phyloP scores from a whole-genome alignment of 2,888 invertebrate species.

The Bhutanitis thaidina region DNA sequence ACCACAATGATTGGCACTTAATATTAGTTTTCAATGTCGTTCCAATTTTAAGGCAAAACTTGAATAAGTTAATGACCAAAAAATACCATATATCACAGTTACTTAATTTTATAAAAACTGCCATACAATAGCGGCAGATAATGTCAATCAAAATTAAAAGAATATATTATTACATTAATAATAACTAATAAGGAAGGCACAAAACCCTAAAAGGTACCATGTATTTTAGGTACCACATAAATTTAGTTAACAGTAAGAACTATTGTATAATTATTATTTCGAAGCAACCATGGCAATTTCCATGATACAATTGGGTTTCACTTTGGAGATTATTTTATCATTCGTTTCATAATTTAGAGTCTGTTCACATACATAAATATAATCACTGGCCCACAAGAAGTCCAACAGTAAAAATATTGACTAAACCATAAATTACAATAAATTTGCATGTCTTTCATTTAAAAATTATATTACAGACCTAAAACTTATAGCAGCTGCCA shows the following conservation, averaged over 20 bases:
- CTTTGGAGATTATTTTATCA: neutral
- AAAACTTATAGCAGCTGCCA: neutral
- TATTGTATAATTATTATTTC: no score
- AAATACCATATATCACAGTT: slow-evolving; percentile 57
- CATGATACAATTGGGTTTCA: no score
- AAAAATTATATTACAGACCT: neutral
- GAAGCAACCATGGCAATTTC: no score
- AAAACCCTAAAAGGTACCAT: slow-evolving; percentile 1
- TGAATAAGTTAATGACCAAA: slow-evolving; percentile 33
- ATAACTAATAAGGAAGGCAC: slow-evolving; percentile 10
- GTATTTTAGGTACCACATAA: neutral
- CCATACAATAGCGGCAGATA: slow-evolving; percentile 32
- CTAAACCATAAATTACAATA: neutral
- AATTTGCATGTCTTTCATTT: slow-evolving; percentile 4
- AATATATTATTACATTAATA: neutral
- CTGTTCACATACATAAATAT: neutral
- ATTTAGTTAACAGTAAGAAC: slow-evolving; percentile 1
- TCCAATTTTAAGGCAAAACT: slow-evolving; percentile 29
- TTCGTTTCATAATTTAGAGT: neutral
- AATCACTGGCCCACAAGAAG: neutral
- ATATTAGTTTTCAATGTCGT: slow-evolving; percentile 34
- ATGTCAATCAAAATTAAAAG: neutral
- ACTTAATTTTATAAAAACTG: slow-evolving; percentile 45
- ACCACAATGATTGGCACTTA: slow-evolving; percentile 62
- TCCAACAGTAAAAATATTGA: neutral